Percentiles rank a stretch among this genome's conserved stretches.
Evolutionary conservation across 1,140 invertebrate species (phyloP).

Genomic region (Hypothenemus hampei): DNA sequence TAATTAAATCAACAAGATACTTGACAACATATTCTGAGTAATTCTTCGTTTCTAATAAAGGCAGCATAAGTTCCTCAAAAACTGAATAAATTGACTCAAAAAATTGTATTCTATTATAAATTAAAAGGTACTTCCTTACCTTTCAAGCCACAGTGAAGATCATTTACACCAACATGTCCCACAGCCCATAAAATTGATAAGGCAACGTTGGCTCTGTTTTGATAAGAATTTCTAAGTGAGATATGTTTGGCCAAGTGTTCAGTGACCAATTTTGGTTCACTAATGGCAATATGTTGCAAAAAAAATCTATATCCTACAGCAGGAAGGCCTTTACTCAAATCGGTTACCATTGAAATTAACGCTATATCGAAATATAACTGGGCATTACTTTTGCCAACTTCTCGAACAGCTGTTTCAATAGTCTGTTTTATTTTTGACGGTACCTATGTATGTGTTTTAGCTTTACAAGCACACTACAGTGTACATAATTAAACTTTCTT

Average conservation of each 20-base stretch:
- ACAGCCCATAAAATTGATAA: conserved; percentile 73
- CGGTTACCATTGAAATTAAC: conserved; percentile 58
- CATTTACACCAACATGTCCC: conserved; percentile 65
- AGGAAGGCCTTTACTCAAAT: conserved; percentile 58
- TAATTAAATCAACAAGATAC: conserved; percentile 63
- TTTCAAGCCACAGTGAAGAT: conserved; percentile 67
- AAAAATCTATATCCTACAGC: conserved; percentile 66
- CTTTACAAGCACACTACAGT: neutral
- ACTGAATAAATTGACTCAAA: conserved; percentile 51
- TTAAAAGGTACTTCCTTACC: too few relatives aligned
- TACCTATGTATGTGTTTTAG: conserved; percentile 47
- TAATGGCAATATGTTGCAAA: conserved; percentile 61
- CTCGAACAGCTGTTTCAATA: conserved; percentile 53
- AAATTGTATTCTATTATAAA: too few relatives aligned
- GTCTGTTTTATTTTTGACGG: conserved; percentile 50
- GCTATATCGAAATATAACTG: conserved; percentile 62
- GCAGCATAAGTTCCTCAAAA: conserved; percentile 77
- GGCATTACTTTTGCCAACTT: conserved; percentile 52
- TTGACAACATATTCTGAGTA: conserved; percentile 65
- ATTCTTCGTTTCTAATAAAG: conserved; percentile 65
- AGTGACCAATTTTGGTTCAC: conserved; percentile 58
- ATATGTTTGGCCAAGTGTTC: conserved; percentile 58
- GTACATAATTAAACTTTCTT: too few relatives aligned
- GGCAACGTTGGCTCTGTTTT: conserved; percentile 72
- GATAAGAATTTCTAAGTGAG: conserved; percentile 67